Evolutionary conservation across 2,797 vertebrate genomes (phyloP).

Genomic region (Amblyraja radiata): DNA sequence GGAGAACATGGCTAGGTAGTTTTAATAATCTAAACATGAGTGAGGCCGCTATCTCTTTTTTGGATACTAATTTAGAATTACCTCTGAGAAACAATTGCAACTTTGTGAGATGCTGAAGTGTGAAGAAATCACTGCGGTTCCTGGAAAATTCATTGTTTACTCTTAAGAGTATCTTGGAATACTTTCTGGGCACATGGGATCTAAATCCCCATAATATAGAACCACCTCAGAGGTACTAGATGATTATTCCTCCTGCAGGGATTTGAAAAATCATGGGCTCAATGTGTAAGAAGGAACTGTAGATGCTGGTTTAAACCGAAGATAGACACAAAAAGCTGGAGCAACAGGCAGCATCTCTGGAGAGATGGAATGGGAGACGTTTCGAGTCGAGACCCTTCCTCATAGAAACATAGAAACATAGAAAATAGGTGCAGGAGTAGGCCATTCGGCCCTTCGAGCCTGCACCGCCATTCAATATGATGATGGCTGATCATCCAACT

Average conservation of each 20-base stretch:
- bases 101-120: not conserved
- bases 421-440: no score
- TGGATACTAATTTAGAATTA: not conserved
- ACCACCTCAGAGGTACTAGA: not conserved
- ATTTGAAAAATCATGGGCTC: not conserved
- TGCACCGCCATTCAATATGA: no score
- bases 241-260: not conserved
- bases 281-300: no score
- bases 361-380: no score
- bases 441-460: no score
- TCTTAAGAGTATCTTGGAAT: not conserved
- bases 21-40: not conserved
- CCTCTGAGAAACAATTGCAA: not conserved
- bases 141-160: not conserved
- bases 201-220: not conserved
- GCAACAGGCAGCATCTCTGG: no score
- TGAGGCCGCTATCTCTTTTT: not conserved
- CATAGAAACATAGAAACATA: no score
- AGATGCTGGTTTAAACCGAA: no score
- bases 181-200: not conserved
- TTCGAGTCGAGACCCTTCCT: no score
- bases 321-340: no score
- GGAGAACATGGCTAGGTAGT: not conserved
- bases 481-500: no score
- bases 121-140: no score